Evolutionary conservation across 1,140 invertebrate genomes (phyloP).

Genomic region (Camponotus vicinus): DNA sequence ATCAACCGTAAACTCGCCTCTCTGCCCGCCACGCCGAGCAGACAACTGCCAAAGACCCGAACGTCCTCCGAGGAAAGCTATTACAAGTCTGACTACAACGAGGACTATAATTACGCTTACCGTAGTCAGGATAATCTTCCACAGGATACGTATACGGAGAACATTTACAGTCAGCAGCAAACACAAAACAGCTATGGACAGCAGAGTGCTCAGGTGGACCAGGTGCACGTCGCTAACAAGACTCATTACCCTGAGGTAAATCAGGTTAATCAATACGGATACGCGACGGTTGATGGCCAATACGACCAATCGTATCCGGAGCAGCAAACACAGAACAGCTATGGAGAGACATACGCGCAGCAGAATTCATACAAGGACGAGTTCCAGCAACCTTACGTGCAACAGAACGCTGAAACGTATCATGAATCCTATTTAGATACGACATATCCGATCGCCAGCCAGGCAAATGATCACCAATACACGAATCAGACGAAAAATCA

Average conservation of each 20-base stretch:
- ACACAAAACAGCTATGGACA: not conserved
- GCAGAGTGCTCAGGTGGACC: not conserved
- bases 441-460: conserved; percentile 65
- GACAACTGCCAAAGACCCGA: conserved; percentile 86
- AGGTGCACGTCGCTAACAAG: conserved; percentile 43
- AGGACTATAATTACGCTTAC: conserved; percentile 91
- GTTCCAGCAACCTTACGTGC: conserved; percentile 77
- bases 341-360: conserved; percentile 69
- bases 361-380: conserved; percentile 81
- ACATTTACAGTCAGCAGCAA: conserved; percentile 75
- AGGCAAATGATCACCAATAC: conserved; percentile 68
- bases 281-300: conserved; percentile 72
- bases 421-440: conserved; percentile 68
- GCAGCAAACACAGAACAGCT: conserved; percentile 63
- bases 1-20: conserved; percentile 82
- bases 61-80: conserved; percentile 84
- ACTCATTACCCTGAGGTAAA: conserved; percentile 51
- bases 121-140: conserved; percentile 88
- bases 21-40: conserved; percentile 86
- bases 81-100: conserved; percentile 88
- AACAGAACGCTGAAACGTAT: conserved; percentile 72
- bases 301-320: conserved; percentile 77
- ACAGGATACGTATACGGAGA: conserved; percentile 82
- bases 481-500: conserved; percentile 72
- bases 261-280: conserved; percentile 79